phyloP scores from a whole-genome alignment of 1,140 invertebrate genomes.

The Sesamia nonagrioides region DNA sequence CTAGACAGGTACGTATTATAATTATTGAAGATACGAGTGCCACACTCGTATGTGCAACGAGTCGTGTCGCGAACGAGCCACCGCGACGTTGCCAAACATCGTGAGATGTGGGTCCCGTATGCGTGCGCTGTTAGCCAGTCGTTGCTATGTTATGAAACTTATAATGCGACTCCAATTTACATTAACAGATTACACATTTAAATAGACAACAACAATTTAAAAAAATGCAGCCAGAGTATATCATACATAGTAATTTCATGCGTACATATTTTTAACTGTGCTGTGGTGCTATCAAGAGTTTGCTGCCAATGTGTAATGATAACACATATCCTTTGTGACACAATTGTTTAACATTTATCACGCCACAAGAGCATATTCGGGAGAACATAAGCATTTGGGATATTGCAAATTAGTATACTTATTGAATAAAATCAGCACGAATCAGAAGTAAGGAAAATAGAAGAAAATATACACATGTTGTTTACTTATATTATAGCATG shows the following conservation, averaged over 20 bases:
- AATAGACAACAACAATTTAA: conserved; percentile 48
- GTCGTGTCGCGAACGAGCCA: conserved; percentile 55
- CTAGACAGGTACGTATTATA: conserved; percentile 71
- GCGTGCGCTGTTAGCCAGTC: conserved; percentile 53
- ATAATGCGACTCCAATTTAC: conserved; percentile 50
- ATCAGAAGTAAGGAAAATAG: background rate
- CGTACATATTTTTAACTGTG: background rate
- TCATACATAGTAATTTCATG: background rate
- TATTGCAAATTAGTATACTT: background rate
- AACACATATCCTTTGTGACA: background rate
- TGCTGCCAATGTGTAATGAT: background rate
- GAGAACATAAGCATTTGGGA: background rate
- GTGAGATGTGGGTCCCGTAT: conserved; percentile 61
- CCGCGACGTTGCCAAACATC: conserved; percentile 77
- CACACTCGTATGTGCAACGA: conserved; percentile 66
- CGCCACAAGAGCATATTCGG: background rate
- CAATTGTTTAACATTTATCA: background rate
- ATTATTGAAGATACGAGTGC: conserved; percentile 63
- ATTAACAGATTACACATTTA: conserved; percentile 53
- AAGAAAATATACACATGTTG: background rate
- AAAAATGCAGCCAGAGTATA: background rate
- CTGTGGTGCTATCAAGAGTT: background rate
- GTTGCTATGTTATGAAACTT: conserved; percentile 57
- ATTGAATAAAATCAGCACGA: background rate
- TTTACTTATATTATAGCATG: background rate